Base-by-base conservation (phyloP, 2,113 vertebrate genomes). In the Lampris megalopsis region DNA sequence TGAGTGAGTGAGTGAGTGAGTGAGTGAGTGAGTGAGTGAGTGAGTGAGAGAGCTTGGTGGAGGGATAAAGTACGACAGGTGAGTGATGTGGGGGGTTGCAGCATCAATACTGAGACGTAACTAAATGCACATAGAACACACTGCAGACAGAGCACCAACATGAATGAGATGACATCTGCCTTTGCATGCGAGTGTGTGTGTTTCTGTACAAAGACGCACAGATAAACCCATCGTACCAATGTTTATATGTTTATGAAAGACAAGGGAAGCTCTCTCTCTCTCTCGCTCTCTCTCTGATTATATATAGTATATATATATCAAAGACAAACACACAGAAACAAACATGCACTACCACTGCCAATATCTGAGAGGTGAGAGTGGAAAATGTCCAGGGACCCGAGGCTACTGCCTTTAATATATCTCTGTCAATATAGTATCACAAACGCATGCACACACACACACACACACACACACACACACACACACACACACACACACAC, bases 331-430 rank as follows among this genome's bases (percentile, higher is more conserved):
- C 8, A 42, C 64, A 47, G 4, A 71, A 50, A 50, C 35, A 77
- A 11, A 63, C 7, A 57, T 40, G 62, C 24, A 64, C n/a, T 64
- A 38, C 1, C 50, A 36, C 47, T 68, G 68, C 41, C 74, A 79
- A 79, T 84, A 74, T 68, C n/a, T 42, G 63, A 52, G 36, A 77
- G 58, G 54, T 40, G 59, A 69, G 52, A 38, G 63, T 54, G 67
- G 56, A 57, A 57, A 64, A 10, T 58, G 66, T 68, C 67, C 62
- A 67, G 24, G 50, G 50, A 73, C 58, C 66, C 2, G n/a, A 60
- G 68, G 68, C 74, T 66, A 6, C 36, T 73, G 35, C 69, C 49
- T 84, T 86, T 85, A 78, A 80, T 90, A 82, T 49, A 67, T 63
- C 70, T 79, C 63, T 62, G 69, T 84, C 73, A 70, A 80, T 75